These are phyloP conservation scores for Loris lydekkerianus DNA, from an alignment of 2,797 vertebrate genomes.

Conservation along the genomic window DNA sequence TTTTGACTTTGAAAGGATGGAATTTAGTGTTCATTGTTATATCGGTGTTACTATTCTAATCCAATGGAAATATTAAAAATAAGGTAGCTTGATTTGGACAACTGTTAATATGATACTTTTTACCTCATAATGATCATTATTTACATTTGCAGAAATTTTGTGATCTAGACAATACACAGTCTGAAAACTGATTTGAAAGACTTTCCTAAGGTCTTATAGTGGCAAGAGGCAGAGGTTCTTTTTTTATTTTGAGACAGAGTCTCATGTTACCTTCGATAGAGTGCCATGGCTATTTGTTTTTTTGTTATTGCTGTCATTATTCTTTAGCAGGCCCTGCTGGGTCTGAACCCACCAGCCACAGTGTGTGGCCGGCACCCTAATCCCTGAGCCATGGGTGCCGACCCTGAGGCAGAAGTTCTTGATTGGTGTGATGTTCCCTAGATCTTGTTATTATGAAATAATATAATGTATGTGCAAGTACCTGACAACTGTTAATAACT, in stretches of 20 bases:
- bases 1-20: constrained; percentile 33
- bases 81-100: not conserved
- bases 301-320: no score
- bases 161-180: not conserved
- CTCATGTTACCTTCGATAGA: no score
- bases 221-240: constrained; percentile 34
- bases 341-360: no score
- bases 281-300: no score
- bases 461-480: constrained; percentile 39
- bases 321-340: no score
- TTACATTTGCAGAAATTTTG: constrained; percentile 60
- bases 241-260: no score
- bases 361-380: no score
- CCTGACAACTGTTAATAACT: not conserved
- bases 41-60: not conserved
- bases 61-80: constrained; percentile 16
- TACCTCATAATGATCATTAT: not conserved
- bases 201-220: constrained; percentile 45
- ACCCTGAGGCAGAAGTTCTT: not conserved
- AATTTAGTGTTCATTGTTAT: constrained; percentile 11
- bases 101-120: not conserved
- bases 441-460: constrained; percentile 57
- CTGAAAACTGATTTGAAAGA: constrained; percentile 46
- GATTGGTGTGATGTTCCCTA: constrained; percentile 2
- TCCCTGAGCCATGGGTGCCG: no score